Conservation (phyloP, 1,140 invertebrate species). For the Drosophila sp. region DNA sequence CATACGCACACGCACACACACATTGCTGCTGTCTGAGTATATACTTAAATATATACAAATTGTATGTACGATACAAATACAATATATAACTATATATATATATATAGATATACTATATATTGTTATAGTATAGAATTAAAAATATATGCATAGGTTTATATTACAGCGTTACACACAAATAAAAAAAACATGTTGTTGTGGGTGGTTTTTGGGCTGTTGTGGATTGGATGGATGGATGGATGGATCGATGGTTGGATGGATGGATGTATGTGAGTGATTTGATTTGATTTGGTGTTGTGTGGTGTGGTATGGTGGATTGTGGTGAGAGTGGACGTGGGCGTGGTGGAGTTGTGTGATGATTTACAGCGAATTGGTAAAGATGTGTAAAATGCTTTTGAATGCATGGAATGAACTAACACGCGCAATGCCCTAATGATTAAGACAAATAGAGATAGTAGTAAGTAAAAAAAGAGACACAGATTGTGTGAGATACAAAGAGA, state of each 20-base stretch:
- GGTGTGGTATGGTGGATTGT: constrained; percentile 36
- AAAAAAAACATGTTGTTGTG: constrained; percentile 25
- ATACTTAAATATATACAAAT: constrained; percentile 37
- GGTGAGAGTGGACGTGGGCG: constrained; percentile 20
- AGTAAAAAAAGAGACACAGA: constrained; percentile 3
- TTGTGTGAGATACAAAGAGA: background rate
- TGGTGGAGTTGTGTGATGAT: constrained; percentile 54
- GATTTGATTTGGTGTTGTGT: constrained; percentile 13
- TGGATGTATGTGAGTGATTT: constrained; percentile 27
- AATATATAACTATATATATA: constrained; percentile 26
- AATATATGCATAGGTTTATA: constrained; percentile 14
- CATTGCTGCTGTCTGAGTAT: constrained; percentile 20
- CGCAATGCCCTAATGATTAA: constrained; percentile 44
- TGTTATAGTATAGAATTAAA: constrained; percentile 24
- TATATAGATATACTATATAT: constrained; percentile 40
- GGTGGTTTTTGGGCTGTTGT: constrained; percentile 40
- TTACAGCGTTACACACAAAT: constrained; percentile 45
- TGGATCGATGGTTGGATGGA: background rate
- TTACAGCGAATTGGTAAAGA: constrained; percentile 54
- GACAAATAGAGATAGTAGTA: background rate
- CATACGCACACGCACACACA: constrained; percentile 26
- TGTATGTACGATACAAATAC: constrained; percentile 3
- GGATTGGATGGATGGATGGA: constrained; percentile 1
- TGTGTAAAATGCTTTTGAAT: constrained; percentile 29
- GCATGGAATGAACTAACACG: constrained; percentile 44